phyloP scores from a whole-genome alignment of 2,113 vertebrate genomes.

The Scomber japonicus region DNA sequence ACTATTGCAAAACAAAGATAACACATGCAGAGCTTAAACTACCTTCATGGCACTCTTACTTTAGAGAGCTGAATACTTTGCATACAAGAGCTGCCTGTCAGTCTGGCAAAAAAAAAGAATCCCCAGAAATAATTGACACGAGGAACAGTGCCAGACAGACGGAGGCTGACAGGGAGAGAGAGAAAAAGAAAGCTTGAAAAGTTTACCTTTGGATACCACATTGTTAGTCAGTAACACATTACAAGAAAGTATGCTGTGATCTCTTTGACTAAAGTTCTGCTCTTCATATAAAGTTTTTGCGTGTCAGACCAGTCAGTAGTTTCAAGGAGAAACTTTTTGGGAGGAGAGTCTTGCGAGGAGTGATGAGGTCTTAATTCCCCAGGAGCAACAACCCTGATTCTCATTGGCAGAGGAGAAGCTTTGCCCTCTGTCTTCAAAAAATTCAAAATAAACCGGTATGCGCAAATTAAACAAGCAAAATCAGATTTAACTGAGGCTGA shows the following conservation, averaged over 20 bases:
- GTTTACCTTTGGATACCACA: slow-evolving; percentile 57
- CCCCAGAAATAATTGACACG: slow-evolving; percentile 60
- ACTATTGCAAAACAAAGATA: slow-evolving; percentile 50
- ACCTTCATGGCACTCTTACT: slow-evolving; percentile 33
- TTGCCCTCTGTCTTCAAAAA: slow-evolving; percentile 5
- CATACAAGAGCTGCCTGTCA: slow-evolving; percentile 51
- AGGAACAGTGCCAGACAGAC: slow-evolving; percentile 41
- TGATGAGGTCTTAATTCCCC: slow-evolving; percentile 28
- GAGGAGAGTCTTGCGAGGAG: background rate
- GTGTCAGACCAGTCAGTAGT: slow-evolving; percentile 37
- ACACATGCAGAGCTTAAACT: slow-evolving; percentile 31
- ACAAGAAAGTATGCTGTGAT: slow-evolving; percentile 61
- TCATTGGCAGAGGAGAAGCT: background rate
- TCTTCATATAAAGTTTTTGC: slow-evolving; percentile 66
- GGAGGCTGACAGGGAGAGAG: slow-evolving; percentile 41
- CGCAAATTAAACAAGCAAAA: background rate
- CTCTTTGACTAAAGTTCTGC: slow-evolving; percentile 50
- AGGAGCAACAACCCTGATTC: background rate
- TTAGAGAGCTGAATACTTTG: slow-evolving; percentile 31
- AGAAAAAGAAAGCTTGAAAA: slow-evolving; percentile 51
- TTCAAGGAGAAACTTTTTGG: slow-evolving; percentile 55
- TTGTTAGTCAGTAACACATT: slow-evolving; percentile 60
- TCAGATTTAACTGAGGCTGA: background rate
- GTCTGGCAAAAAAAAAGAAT: slow-evolving; percentile 53
- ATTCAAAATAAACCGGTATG: slow-evolving; percentile 12